A percentile compares a stretch with the other conserved stretches of the same genome.
These are phyloP conservation scores for Stenolophus ochropezus DNA, from an alignment of 2,888 invertebrate genomes.

Conservation along the genomic window DNA sequence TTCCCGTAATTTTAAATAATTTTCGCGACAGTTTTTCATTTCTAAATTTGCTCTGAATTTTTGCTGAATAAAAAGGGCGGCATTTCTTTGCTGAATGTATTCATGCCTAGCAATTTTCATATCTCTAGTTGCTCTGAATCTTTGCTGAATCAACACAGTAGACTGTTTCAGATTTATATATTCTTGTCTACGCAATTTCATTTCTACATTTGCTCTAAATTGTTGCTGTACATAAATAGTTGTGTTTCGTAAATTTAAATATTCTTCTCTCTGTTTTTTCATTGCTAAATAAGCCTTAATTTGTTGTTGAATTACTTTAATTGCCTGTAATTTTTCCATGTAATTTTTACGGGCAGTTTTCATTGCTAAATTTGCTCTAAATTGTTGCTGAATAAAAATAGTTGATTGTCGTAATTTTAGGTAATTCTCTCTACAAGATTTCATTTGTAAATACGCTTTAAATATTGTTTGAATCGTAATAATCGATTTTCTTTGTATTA, in stretches of 20 bases:
- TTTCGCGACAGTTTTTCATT: constrained; percentile 65
- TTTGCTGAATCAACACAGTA: constrained; percentile 66
- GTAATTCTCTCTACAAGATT: constrained; percentile 67
- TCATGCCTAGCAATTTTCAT: constrained; percentile 68
- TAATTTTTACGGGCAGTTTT: constrained; percentile 65
- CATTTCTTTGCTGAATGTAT: constrained; percentile 65
- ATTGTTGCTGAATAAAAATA: constrained; percentile 68
- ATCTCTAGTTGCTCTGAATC: constrained; percentile 67
- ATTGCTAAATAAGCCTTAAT: constrained; percentile 69
- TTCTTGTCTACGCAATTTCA: constrained; percentile 65
- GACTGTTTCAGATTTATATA: constrained; percentile 62
- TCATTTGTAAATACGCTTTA: constrained; percentile 71
- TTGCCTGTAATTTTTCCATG: constrained; percentile 67
- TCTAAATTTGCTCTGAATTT: constrained; percentile 67
- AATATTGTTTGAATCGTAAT: constrained; percentile 72
- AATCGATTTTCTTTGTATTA: constrained; percentile 68
- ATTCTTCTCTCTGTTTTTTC: constrained; percentile 69
- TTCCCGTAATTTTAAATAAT: constrained; percentile 63
- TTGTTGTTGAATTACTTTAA: constrained; percentile 70
- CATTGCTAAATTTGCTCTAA: constrained; percentile 65
- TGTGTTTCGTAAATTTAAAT: constrained; percentile 26
- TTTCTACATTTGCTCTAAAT: constrained; percentile 70
- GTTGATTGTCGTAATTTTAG: constrained; percentile 68
- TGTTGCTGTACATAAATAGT: constrained; percentile 69
- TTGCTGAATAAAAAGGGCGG: constrained; percentile 69